phyloP scores from a whole-genome alignment of 2,797 vertebrate species.

The Poecile montanus region DNA sequence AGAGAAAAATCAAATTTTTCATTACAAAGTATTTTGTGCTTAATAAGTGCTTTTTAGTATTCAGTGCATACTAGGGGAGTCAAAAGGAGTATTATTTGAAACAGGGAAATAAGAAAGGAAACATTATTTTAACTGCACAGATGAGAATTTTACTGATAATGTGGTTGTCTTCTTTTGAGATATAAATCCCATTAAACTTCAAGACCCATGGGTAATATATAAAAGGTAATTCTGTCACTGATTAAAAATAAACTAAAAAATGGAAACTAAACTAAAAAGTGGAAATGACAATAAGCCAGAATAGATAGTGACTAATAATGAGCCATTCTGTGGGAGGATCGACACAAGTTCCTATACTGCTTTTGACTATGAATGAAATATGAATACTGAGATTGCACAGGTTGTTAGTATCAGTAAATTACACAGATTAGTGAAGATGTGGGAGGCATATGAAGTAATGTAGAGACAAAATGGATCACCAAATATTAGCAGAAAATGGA shows the following conservation, averaged over 20 bases:
- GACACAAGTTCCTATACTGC: neutral
- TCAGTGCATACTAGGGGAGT: neutral
- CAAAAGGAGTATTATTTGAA: neutral
- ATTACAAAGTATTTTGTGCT: neutral
- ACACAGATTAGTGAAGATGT: neutral
- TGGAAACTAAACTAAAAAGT: neutral
- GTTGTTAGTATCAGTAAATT: neutral
- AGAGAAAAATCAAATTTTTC: neutral
- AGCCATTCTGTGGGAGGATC: neutral
- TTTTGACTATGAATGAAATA: neutral
- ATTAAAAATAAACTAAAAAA: conserved; percentile 6
- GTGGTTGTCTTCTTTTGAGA: neutral
- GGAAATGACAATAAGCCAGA: neutral
- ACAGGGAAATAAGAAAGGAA: neutral
- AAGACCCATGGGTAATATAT: neutral
- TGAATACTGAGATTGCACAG: neutral
- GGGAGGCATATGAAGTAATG: neutral
- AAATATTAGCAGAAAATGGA: neutral
- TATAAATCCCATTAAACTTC: neutral
- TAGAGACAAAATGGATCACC: neutral
- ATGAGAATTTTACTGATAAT: neutral
- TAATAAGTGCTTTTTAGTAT: neutral
- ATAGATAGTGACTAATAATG: neutral
- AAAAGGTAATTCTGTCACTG: neutral
- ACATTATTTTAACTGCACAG: neutral